A percentile compares a stretch with the other conserved stretches of the same genome.
Evolutionary conservation across 2,113 vertebrate species (phyloP).

Genomic region (Psettodes erumei): DNA sequence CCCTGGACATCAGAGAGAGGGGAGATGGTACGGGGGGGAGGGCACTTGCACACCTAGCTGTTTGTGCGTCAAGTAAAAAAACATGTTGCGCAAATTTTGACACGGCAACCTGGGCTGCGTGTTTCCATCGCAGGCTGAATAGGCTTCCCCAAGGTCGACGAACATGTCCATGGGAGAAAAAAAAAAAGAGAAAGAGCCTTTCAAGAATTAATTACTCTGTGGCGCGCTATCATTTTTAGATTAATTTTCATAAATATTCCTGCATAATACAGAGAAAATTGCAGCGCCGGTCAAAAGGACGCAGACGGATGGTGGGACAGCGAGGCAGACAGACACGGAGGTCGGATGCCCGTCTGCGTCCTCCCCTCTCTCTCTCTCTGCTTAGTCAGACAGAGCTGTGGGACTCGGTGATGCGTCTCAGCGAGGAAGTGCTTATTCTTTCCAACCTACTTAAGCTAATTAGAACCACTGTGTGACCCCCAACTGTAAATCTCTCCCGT

Average conservation of each 20-base stretch:
- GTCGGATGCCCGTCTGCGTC: conserved; percentile 31
- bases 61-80: conserved; percentile 14
- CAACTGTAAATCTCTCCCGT: conserved; percentile 76
- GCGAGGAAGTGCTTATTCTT: conserved; percentile 66
- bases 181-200: background rate
- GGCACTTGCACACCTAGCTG: background rate
- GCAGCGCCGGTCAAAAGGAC: conserved; percentile 1
- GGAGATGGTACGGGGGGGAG: background rate
- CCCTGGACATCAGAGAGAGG: conserved; percentile 45
- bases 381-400: conserved; percentile 63
- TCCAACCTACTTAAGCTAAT: conserved; percentile 81
- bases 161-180: background rate
- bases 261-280: too few species aligned
- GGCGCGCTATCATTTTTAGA: background rate
- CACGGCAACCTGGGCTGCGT: background rate
- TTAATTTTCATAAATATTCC: too few species aligned
- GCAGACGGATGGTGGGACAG: conserved; percentile 9
- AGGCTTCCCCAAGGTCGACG: conserved; percentile 46
- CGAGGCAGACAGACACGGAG: conserved; percentile 13
- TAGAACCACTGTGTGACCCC: conserved; percentile 77
- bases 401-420: conserved; percentile 60
- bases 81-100: background rate
- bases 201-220: conserved; percentile 25
- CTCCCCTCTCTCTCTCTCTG: conserved; percentile 40
- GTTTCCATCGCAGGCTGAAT: background rate